Conservation (phyloP, 2,888 invertebrate species). For the Bibio marci region DNA sequence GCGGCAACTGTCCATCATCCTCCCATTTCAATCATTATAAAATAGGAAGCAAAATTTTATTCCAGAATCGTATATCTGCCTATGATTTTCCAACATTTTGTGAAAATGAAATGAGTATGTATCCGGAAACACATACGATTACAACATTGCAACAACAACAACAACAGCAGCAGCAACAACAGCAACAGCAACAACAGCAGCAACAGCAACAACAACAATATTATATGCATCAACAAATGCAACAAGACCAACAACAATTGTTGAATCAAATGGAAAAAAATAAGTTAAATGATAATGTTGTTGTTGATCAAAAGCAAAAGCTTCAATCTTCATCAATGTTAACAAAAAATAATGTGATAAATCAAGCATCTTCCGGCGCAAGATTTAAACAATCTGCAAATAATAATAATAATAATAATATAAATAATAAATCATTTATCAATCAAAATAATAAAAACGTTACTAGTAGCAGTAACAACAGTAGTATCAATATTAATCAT, state of each 20-base stretch:
- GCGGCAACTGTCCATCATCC: too few relatives aligned
- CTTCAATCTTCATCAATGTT: too few relatives aligned
- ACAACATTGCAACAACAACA: neutral
- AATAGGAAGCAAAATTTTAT: slow-evolving; percentile 1
- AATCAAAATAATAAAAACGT: neutral
- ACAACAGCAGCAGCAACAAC: neutral
- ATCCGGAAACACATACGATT: slow-evolving; percentile 4
- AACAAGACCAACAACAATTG: neutral
- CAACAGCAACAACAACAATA: neutral
- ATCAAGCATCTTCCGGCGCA: too few relatives aligned
- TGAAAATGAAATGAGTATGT: slow-evolving; percentile 10
- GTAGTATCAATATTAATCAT: neutral
- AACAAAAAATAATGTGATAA: too few relatives aligned
- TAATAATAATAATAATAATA: neutral
- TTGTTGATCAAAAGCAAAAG: too few relatives aligned
- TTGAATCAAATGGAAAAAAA: too few relatives aligned
- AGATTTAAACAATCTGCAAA: neutral
- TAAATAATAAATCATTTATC: neutral
- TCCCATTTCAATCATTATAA: too few relatives aligned
- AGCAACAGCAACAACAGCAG: neutral
- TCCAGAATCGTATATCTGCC: slow-evolving; percentile 12
- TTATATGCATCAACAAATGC: neutral
- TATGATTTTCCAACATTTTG: slow-evolving; percentile 12
- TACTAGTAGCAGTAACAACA: neutral
- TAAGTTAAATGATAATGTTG: too few relatives aligned